Evolutionary conservation across 2,888 invertebrate genomes (phyloP), one percentile per base, ranked within the genome.

Genomic region (Drosophila meridionalis): DNA sequence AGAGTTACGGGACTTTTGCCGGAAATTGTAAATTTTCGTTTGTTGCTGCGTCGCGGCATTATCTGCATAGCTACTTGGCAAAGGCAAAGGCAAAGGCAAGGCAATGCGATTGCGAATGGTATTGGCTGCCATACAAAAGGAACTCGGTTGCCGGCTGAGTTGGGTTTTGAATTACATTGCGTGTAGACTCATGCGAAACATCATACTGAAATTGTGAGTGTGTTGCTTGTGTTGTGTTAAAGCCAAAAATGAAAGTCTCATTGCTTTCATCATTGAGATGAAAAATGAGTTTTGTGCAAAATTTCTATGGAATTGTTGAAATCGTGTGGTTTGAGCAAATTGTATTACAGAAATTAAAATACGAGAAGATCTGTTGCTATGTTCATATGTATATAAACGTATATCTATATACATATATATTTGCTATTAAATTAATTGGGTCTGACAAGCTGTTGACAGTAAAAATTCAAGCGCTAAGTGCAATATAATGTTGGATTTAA

Each of bases 21-120:
- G 85, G 90, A 86, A 90, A 90, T 78, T 88, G 86, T 73, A 78
- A 80, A 87, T 88, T 89, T 85, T 73, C 78, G 76, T 75, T 73
- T 83, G 72, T 71, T 75, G 80, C n/a, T 59, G 59, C 53, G 34
- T 52, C 48, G 59, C 57, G 60, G 68, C 64, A 69, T 68, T 87
- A 84, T 82, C 76, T 67, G 56, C 47, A 45, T 26, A 63, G 67
- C 66, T 61, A 65, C 69, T 69, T 67, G 63, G 47, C 52, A 62
- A 14, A 53, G 28, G 59, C 40, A 57, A 20, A 20, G 20, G 20
- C 20, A 20, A 20, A 20, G 20, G 20, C 20, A 20, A 20, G 20
- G 59, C 40, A 57, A 50, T 71, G 72, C 38, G 53, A 66, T 73
- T 59, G 73, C 32, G 40, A 58, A 73, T 34, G 67, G 38, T 56